These are phyloP conservation scores for Gerris lacustris DNA, from an alignment of 2,888 invertebrate genomes.

Conservation along the genomic window DNA sequence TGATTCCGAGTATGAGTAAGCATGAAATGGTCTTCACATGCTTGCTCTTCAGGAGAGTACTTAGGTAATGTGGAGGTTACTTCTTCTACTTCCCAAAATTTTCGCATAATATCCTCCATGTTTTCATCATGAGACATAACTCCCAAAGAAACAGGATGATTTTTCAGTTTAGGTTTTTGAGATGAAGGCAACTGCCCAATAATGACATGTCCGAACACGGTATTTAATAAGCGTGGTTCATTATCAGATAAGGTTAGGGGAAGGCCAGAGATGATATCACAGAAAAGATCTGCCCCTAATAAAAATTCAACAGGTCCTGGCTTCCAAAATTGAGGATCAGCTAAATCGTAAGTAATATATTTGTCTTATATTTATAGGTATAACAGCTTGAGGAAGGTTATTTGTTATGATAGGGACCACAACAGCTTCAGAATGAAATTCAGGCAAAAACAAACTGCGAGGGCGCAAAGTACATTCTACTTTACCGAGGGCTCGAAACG, in stretches of 20 bases:
- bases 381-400: neutral
- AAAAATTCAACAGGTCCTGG: neutral
- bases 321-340: neutral
- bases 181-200: neutral
- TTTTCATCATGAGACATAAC: no score
- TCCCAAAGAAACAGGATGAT: neutral
- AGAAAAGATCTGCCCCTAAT: neutral
- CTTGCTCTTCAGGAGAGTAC: conserved; percentile 10
- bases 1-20: neutral
- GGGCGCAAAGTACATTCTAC: neutral
- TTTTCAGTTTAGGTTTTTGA: neutral
- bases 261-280: neutral
- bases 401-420: neutral
- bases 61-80: neutral
- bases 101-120: no score
- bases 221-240: neutral
- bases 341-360: neutral
- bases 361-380: neutral
- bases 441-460: neutral
- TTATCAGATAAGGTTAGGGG: neutral
- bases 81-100: conserved; percentile 12
- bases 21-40: conserved; percentile 4
- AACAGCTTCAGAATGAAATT: neutral
- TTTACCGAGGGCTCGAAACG: neutral
- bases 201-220: neutral